Evolutionary conservation across 2,888 invertebrate species (phyloP), one percentile per base, ranked within the genome.

Genomic region (Anorthoa munda): DNA sequence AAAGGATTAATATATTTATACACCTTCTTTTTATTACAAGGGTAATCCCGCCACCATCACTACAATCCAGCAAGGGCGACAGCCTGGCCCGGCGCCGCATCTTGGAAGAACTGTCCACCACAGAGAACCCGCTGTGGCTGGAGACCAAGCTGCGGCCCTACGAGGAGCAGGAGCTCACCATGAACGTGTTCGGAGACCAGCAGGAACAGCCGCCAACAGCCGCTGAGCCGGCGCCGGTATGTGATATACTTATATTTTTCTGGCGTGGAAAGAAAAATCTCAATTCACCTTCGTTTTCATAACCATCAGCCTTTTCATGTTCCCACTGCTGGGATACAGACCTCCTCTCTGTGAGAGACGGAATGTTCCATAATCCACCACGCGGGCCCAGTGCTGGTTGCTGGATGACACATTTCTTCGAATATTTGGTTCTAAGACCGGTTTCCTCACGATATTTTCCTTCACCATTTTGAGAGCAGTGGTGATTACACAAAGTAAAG

Each of bases 101-200:
- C 66, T 97, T 98, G 51, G 98, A 98, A 86, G 98, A 98, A 89
- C 94, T 98, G 64, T 98, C 98, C 88, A 98, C 98, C 0, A 99
- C 99, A 0, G 99, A 99, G 93, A 99, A 99, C 96, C 99, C 99
- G 0, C 94, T 99, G 18, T 99, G 99, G 99, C 97, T 99, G 88
- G 99, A 99, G 96, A 98, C 98, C 88, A 99, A 99, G 95, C 95
- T 99, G 45, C 97, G 99, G 90, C 97, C 98, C 0, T 99, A 99
- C 86, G 99, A 99, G 93, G 99, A 99, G 87, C 99, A 99, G 93
- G 99, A 99, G 93, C 96, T 99, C 72, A 99, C 98, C 48, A 99
- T 99, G 99, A 98, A 99, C 93, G 99, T 99, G 26, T 98, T 99
- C 87, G 97, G 93, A 91, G 97, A 94, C 87, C 97, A 94, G 95